These are phyloP conservation scores for Drosophila equinoxialis DNA, from an alignment of 1,140 invertebrate species.

Conservation along the genomic window DNA sequence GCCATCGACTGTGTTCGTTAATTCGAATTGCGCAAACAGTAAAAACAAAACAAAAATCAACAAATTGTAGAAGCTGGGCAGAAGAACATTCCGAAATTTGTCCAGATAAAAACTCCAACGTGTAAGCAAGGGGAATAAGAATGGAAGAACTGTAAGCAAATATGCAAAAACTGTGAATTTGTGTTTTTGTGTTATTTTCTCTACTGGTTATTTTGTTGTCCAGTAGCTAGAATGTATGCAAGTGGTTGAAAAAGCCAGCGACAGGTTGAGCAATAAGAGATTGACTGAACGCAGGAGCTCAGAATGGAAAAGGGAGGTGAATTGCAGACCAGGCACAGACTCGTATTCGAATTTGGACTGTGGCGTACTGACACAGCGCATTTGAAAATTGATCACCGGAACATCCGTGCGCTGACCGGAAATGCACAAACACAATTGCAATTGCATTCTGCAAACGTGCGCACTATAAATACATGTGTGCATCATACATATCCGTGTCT, in stretches of 20 bases:
- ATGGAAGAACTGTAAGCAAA: constrained; percentile 40
- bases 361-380: constrained; percentile 68
- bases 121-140: constrained; percentile 26
- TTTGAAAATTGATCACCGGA: constrained; percentile 82
- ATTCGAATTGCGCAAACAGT: too few species aligned
- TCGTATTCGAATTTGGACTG: constrained; percentile 17
- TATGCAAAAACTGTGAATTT: constrained; percentile 75
- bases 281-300: constrained; percentile 7
- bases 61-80: constrained; percentile 48
- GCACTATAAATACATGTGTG: constrained; percentile 3
- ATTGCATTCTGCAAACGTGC: constrained; percentile 26
- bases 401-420: constrained; percentile 79
- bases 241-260: constrained; percentile 56
- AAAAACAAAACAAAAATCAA: constrained; percentile 24
- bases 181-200: constrained; percentile 61
- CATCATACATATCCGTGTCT: constrained; percentile 30
- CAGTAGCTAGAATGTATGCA: constrained; percentile 53
- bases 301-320: constrained; percentile 1
- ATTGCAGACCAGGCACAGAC: constrained; percentile 35
- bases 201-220: constrained; percentile 3
- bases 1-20: too few species aligned
- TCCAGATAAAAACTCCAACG: constrained; percentile 50
- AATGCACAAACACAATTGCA: constrained; percentile 73
- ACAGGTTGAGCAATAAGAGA: constrained; percentile 62
- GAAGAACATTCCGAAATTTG: constrained; percentile 39